Conservation (phyloP, 2,888 invertebrate species). For the Zelleria hepariella region DNA sequence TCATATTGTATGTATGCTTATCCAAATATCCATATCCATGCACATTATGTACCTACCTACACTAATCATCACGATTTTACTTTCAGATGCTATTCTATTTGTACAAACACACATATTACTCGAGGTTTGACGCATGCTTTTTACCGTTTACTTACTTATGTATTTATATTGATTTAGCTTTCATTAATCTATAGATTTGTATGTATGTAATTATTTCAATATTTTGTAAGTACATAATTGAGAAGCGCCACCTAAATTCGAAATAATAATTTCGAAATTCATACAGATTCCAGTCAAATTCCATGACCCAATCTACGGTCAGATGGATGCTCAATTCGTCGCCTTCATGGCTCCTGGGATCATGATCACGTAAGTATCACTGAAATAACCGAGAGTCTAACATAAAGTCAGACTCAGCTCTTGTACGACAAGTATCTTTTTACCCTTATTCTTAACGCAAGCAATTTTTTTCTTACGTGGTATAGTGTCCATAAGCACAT, state of each 20-base stretch:
- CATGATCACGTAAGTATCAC: conserved; percentile 79
- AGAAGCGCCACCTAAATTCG: too few species aligned
- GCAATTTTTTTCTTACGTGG: too few species aligned
- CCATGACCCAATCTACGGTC: conserved; percentile 79
- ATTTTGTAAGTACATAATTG: too few species aligned
- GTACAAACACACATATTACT: neutral
- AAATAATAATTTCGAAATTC: neutral
- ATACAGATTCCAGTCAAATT: conserved; percentile 76
- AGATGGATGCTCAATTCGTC: conserved; percentile 77
- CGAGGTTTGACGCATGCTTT: neutral
- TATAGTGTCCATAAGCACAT: too few species aligned
- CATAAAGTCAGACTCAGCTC: too few species aligned
- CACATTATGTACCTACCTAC: neutral
- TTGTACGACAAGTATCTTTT: too few species aligned
- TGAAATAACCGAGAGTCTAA: neutral
- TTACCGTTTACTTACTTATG: neutral
- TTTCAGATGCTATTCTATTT: conserved; percentile 1
- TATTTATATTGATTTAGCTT: too few species aligned
- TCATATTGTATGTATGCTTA: neutral
- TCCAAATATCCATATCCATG: neutral
- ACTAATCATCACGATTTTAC: neutral
- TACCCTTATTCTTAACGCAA: too few species aligned
- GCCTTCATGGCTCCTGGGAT: conserved; percentile 89
- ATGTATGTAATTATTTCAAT: neutral
- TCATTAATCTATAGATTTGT: neutral